A percentile compares a stretch with the other conserved stretches of the same genome.
These are phyloP conservation scores for Aphaenogaster rudis DNA, from an alignment of 1,140 invertebrate genomes.

Conservation along the genomic window DNA sequence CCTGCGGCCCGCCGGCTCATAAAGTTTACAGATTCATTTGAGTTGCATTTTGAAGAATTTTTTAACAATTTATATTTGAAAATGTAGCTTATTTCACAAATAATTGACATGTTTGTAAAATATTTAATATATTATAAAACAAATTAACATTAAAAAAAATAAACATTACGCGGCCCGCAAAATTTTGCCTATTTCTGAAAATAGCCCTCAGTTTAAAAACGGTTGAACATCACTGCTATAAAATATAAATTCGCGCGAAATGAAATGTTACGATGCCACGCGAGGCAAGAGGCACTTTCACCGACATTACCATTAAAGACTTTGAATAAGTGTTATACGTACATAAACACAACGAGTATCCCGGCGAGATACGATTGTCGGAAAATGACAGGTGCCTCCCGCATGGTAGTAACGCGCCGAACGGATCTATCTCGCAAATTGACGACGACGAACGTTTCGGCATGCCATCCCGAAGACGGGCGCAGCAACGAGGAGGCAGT, in stretches of 20 bases:
- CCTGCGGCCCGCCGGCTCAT: too few species aligned
- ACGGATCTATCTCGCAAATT: neutral
- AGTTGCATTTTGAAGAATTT: too few species aligned
- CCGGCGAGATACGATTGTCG: neutral
- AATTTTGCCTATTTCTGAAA: too few species aligned
- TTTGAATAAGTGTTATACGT: neutral
- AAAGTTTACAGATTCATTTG: too few species aligned
- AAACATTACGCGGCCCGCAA: too few species aligned
- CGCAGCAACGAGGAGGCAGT: neutral
- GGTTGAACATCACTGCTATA: neutral
- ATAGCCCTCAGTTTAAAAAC: too few species aligned
- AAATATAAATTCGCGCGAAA: neutral
- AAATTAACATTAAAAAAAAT: too few species aligned
- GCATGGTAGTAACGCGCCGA: neutral
- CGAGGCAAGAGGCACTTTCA: neutral
- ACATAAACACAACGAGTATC: neutral
- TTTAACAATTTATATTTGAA: too few species aligned
- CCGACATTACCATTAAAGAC: neutral
- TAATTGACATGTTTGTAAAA: too few species aligned
- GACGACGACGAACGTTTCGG: neutral
- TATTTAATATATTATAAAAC: too few species aligned
- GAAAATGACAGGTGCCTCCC: neutral
- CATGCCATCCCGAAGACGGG: neutral
- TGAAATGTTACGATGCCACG: neutral
- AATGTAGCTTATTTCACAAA: too few species aligned